Conservation (phyloP, 2,113 vertebrate genomes). For the Dipodomys merriami region DNA sequence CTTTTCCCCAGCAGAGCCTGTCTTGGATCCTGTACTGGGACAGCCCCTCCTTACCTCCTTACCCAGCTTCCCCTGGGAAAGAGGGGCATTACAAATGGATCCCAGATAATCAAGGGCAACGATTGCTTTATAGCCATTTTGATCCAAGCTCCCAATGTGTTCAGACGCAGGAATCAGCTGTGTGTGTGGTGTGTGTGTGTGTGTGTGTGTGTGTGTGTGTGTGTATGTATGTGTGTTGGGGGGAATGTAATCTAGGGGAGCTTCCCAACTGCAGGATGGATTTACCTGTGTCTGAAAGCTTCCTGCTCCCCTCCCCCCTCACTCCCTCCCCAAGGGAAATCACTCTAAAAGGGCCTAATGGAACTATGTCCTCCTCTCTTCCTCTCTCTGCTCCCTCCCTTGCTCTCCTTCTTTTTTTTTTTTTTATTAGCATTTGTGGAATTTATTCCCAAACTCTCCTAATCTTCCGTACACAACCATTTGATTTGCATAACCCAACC, state of each 20-base stretch:
- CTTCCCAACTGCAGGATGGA: slow-evolving; percentile 81
- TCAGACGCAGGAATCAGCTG: slow-evolving; percentile 19
- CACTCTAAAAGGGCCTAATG: slow-evolving; percentile 97
- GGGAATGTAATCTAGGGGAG: slow-evolving; percentile 70
- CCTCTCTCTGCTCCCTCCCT: slow-evolving; percentile 83
- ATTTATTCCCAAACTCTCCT: slow-evolving; percentile 99
- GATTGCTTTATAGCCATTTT: neutral
- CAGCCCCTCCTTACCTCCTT: neutral
- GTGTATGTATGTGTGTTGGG: neutral
- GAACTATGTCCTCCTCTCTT: slow-evolving; percentile 91
- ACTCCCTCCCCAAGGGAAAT: slow-evolving; percentile 90
- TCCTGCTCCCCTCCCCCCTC: slow-evolving; percentile 76
- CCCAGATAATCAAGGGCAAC: neutral
- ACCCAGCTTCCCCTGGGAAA: neutral
- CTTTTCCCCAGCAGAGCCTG: neutral
- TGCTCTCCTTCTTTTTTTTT: slow-evolving; percentile 81
- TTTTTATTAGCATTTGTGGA: slow-evolving; percentile 96
- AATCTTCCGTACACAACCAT: slow-evolving; percentile 99
- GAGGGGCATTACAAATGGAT: neutral
- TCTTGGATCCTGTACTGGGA: neutral
- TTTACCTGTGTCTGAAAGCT: slow-evolving; percentile 86
- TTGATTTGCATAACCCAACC: slow-evolving; percentile 99
- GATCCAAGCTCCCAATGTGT: neutral
- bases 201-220: no score
- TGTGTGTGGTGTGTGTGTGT: neutral